These are phyloP conservation scores for Aricia artaxerxes DNA, from an alignment of 2,888 invertebrate species.

Conservation along the genomic window DNA sequence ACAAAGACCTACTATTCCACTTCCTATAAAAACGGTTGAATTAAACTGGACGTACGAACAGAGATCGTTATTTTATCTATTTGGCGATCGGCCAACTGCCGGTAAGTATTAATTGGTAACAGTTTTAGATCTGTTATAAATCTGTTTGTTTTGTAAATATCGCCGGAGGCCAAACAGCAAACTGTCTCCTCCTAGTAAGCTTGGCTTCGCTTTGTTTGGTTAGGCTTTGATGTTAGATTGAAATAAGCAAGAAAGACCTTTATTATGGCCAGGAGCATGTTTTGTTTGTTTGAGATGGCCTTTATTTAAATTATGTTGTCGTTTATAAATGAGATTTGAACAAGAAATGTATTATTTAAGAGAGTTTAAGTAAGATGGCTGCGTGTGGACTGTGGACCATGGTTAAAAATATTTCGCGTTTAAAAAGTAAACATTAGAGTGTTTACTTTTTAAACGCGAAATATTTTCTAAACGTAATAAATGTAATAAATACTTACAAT, in stretches of 20 bases:
- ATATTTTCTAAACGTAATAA: no score
- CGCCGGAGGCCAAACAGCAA: not conserved
- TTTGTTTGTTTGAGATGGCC: not conserved
- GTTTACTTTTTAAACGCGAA: no score
- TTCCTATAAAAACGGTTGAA: not conserved
- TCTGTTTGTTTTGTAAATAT: constrained; percentile 23
- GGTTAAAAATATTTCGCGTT: no score
- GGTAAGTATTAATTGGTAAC: constrained; percentile 17
- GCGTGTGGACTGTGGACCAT: no score
- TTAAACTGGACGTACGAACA: constrained; percentile 1
- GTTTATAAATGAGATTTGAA: no score
- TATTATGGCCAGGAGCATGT: not conserved
- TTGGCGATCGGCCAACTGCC: constrained; percentile 25
- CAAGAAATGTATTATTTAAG: no score
- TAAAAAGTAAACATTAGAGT: no score
- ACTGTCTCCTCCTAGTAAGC: not conserved
- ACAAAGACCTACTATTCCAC: constrained; percentile 12
- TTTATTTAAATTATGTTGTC: not conserved
- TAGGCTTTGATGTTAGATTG: not conserved
- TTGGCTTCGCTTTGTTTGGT: not conserved
- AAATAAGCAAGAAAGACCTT: not conserved
- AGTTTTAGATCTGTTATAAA: not conserved
- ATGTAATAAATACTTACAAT: no score
- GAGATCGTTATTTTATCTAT: constrained; percentile 19
- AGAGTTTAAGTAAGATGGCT: not conserved